phyloP scores from a whole-genome alignment of 2,113 vertebrate species.

The Hippocampus comes region DNA sequence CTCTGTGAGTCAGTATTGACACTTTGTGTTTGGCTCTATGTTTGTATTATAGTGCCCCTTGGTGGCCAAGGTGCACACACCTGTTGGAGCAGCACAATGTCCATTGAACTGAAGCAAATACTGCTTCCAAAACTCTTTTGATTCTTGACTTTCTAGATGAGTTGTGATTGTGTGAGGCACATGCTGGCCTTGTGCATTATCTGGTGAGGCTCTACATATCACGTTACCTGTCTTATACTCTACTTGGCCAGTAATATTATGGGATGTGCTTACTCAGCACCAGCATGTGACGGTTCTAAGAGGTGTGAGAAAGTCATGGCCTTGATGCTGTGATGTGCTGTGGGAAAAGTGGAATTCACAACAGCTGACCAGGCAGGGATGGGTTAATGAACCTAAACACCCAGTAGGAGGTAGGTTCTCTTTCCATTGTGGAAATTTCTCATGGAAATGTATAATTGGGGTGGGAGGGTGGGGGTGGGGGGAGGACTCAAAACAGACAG shows the following conservation, averaged over 20 bases:
- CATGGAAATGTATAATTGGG: constrained; percentile 1
- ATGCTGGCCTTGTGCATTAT: background rate
- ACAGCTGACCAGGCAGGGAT: constrained; percentile 11
- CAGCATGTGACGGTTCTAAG: constrained; percentile 19
- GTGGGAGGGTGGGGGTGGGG: no score
- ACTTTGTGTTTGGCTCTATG: no score
- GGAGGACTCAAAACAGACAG: background rate
- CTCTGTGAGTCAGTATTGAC: no score
- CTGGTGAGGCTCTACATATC: background rate
- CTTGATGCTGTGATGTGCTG: background rate
- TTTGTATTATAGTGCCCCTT: no score
- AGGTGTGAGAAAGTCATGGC: constrained; percentile 30
- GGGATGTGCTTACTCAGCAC: background rate
- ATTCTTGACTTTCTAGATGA: background rate
- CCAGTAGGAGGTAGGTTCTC: constrained; percentile 16
- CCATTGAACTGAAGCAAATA: no score
- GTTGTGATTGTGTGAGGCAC: background rate
- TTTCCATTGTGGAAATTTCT: background rate
- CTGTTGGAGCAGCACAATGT: no score
- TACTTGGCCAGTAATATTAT: background rate
- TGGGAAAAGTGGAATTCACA: constrained; percentile 15
- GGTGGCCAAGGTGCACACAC: no score
- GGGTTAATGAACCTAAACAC: constrained; percentile 19
- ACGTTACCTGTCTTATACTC: background rate
- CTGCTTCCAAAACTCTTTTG: no score